These are phyloP conservation scores for Rhabdophis nuchalis DNA, from an alignment of 2,797 vertebrate genomes.

Conservation along the genomic window DNA sequence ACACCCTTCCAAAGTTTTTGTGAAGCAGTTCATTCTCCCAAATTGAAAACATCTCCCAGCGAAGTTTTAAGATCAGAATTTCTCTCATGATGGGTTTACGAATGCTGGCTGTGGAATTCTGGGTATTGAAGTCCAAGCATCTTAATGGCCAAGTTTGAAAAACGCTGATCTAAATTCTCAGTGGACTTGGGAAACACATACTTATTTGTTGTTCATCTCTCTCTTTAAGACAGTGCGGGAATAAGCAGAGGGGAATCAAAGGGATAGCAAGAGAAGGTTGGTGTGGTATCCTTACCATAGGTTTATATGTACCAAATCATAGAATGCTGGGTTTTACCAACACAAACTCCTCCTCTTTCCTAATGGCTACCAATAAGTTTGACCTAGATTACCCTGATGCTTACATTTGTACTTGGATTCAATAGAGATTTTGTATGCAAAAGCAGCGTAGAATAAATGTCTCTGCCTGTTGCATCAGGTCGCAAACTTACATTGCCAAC, in stretches of 20 bases:
- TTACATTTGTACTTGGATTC: not conserved
- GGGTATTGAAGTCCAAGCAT: not conserved
- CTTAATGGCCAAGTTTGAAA: not conserved
- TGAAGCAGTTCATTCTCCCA: not conserved
- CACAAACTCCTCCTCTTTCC: not conserved
- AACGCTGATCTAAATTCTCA: not conserved
- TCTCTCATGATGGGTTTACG: not conserved
- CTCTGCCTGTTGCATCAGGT: not conserved
- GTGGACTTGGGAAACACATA: too few species aligned
- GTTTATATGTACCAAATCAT: not conserved
- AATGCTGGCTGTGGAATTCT: not conserved
- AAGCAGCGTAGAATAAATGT: not conserved
- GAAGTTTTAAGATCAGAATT: not conserved
- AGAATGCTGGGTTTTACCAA: not conserved
- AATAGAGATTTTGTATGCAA: not conserved
- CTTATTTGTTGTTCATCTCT: not conserved
- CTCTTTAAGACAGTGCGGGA: not conserved
- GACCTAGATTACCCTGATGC: not conserved
- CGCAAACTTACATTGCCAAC: not conserved
- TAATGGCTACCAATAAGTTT: not conserved
- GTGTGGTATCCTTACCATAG: not conserved
- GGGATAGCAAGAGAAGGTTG: not conserved
- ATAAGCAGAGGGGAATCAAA: not conserved
- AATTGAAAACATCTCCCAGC: not conserved
- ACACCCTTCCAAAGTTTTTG: not conserved